Evolutionary conservation across 2,113 vertebrate genomes (phyloP).

Genomic region (Poeciliopsis turrubarensis): DNA sequence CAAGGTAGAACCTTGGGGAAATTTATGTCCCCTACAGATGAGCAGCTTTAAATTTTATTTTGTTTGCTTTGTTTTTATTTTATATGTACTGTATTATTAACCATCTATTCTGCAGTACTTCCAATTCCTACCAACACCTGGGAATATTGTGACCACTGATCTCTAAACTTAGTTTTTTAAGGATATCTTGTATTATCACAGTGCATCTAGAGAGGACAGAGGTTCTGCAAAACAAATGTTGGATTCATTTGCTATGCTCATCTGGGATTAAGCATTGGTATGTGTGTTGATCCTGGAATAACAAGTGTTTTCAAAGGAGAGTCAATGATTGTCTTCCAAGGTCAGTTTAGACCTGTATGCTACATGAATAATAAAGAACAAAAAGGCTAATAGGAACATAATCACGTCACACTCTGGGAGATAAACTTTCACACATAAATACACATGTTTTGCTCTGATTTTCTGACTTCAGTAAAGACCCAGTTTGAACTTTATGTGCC

Average conservation of each 20-base stretch:
- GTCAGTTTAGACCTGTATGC: slow-evolving; percentile 71
- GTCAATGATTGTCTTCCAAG: slow-evolving; percentile 78
- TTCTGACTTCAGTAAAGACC: slow-evolving; percentile 35
- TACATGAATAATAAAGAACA: slow-evolving; percentile 71
- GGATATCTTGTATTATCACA: no score
- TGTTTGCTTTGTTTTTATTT: no score
- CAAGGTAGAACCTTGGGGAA: no score
- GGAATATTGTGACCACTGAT: no score
- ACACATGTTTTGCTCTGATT: slow-evolving; percentile 23
- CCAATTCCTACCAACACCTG: no score
- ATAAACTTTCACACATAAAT: slow-evolving; percentile 39
- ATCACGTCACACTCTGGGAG: slow-evolving; percentile 58
- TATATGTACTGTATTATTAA: no score
- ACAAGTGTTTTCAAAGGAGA: slow-evolving; percentile 77
- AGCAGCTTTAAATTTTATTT: no score
- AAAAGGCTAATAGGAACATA: slow-evolving; percentile 72
- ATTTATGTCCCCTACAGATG: no score
- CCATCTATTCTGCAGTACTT: no score
- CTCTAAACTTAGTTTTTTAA: no score
- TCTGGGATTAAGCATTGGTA: slow-evolving; percentile 68
- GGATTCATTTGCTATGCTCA: slow-evolving; percentile 40
- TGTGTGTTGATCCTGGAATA: slow-evolving; percentile 76
- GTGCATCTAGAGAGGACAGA: slow-evolving; percentile 1
- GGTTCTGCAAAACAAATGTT: slow-evolving; percentile 26
- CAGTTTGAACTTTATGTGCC: slow-evolving; percentile 46